Evolutionary conservation across 1,140 invertebrate species (phyloP), one percentile per base, ranked within the genome.

Genomic region (Leptinotarsa defecta): DNA sequence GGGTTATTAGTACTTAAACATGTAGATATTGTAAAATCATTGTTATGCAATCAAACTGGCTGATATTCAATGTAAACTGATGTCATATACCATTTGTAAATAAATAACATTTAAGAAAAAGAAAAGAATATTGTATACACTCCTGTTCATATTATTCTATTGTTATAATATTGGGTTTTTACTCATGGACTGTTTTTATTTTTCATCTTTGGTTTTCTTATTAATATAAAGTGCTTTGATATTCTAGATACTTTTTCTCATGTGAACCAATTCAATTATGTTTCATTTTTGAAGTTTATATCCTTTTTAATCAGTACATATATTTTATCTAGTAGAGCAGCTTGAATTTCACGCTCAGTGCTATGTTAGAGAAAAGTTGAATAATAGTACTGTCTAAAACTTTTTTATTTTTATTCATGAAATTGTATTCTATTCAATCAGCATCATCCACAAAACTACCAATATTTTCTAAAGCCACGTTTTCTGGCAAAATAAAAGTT

Each of bases 1-100:
- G 48, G n/a, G 64, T 64, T 65, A 19, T 65, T 65, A 48, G 34
- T 64, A 73, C 71, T 73, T 65, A 64, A 73, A 73, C 63, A 64
- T 73, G 62, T 73, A 73, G 71, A 73, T 73, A 73, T 73, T 73
- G 71, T 73, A 73, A 73, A 73, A 73, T 73, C 63, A 73, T 73
- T 73, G 71, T 73, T 73, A 73, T 73, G 71, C 71, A 73, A 73
- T 62, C 27, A 65, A 73, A 73, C 43, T 24, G 71, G 71, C 71
- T 73, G 71, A 65, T 73, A 73, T 73, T 73, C 67, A 67, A 73
- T 22, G 71, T 73, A 48, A 73, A 73, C 71, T 11, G 43, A 65
- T 48, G 71, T 73, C 71, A 65, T 73, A 73, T 73, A 73, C 71
- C 71, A 65, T 73, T 27, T 73, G 71, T 73, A 73, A 62, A 73